Conservation (phyloP, 2,113 vertebrate genomes). For the Camelus dromedarius region DNA sequence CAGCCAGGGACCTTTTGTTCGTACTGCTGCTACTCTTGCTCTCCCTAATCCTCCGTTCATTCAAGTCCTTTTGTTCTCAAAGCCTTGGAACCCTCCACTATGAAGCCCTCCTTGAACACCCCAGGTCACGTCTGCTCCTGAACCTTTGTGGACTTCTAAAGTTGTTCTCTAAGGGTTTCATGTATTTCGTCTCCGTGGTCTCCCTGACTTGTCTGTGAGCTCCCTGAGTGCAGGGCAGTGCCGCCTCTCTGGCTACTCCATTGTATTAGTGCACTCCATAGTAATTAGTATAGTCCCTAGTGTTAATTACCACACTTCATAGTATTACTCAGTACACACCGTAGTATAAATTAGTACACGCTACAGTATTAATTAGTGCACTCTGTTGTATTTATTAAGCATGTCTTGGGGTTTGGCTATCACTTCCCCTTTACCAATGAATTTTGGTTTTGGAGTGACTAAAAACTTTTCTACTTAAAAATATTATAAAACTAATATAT, state of each 20-base stretch:
- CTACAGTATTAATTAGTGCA: background rate
- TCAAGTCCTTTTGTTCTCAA: background rate
- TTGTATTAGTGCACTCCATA: background rate
- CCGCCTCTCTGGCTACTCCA: background rate
- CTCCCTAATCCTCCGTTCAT: background rate
- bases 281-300: too few relatives aligned
- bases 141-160: background rate
- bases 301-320: background rate
- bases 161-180: background rate
- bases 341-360: background rate
- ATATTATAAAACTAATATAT: background rate
- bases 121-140: too few relatives aligned
- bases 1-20: background rate
- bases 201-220: background rate
- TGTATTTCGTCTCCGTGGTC: background rate
- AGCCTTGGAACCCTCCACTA: background rate
- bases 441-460: background rate
- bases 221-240: background rate
- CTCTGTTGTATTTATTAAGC: background rate
- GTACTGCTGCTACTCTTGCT: fast-evolving
- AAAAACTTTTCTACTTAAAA: conserved; percentile 21
- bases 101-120: background rate
- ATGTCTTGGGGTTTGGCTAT: background rate
- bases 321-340: background rate
- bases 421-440: background rate